phyloP scores from a whole-genome alignment of 1,140 invertebrate species.

The Cephus cinctus region DNA sequence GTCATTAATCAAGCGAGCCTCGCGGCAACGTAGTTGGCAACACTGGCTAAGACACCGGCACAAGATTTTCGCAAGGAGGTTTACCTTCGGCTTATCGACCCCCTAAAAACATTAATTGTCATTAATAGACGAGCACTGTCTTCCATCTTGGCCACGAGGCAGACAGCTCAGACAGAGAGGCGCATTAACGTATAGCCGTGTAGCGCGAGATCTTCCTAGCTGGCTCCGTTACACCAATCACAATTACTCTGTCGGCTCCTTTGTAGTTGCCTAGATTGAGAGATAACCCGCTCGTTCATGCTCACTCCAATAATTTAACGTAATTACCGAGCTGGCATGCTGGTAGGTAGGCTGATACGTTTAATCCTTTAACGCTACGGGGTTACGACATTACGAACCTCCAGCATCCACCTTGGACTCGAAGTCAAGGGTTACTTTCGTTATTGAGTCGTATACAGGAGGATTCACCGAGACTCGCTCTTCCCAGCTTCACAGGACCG shows the following conservation, averaged over 20 bases:
- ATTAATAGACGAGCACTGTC: conserved; percentile 16
- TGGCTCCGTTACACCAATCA: conserved; percentile 35
- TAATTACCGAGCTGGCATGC: conserved; percentile 26
- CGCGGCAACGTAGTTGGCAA: background rate
- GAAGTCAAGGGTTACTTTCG: too few species aligned
- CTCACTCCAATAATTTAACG: conserved; percentile 37
- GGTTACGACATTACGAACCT: conserved; percentile 1
- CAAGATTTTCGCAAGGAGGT: background rate
- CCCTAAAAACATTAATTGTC: conserved; percentile 23
- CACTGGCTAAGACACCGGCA: background rate
- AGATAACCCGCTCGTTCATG: conserved; percentile 33
- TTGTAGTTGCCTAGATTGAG: conserved; percentile 34
- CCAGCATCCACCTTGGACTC: too few species aligned
- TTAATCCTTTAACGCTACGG: background rate
- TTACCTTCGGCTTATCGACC: conserved; percentile 16
- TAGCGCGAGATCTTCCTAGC: conserved; percentile 7
- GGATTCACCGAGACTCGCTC: too few species aligned
- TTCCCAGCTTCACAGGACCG: too few species aligned
- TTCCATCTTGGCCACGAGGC: background rate
- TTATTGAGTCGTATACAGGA: too few species aligned
- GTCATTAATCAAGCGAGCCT: background rate
- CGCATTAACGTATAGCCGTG: too few species aligned
- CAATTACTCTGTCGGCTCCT: conserved; percentile 31
- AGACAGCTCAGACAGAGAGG: background rate
- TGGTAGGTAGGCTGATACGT: conserved; percentile 3